Base-by-base conservation (phyloP, 2,113 vertebrate genomes). In the Dissostichus mawsoni region DNA sequence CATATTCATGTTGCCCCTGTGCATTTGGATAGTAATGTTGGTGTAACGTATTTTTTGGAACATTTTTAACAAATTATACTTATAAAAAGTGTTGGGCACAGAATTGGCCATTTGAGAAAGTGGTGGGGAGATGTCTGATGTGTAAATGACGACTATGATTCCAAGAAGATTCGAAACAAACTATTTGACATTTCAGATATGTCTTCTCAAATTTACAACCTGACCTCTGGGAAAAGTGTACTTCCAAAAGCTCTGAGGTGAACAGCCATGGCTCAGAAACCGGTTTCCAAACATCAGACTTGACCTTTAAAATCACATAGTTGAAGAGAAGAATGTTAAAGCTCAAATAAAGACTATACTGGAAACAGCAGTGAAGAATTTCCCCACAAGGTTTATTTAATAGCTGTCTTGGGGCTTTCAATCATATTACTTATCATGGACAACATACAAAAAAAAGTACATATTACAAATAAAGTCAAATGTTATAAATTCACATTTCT, bases 241-340 rank as follows among this genome's bases (percentile, higher is more conserved):
- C 52, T 23, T 59, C 57, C 45, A 63, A 72, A 76, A 41, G 56
- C 57, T 74, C 55, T 61, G 18, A 57, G 61, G 20, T 29, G 61
- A 72, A 50, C 50, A 69, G 25, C 12, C 11, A 3, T 3, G 12
- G 41, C 71, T 47, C 41, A 76, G 23, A 55, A 13, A 3, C 48
- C 51, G 8, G 47, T 72, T 73, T 73, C 36, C 52, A 52, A 66
- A 18, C 61, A 45, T 64, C 59, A 74, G 50, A 67, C 48, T 2
- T 80, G 78, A 75, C 82, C 84, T 87, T 87, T 82, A 67, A 76
- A 69, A 76, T 47, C 64, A 41, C 50, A 51, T 58, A n/a, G 20
- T 20, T n/a, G 48, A 25, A 47, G 29, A 51, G 13, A 13, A 16
- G 69, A 69, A 47, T 74, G 25, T 57, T 53, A 33, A 74, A 52